These are phyloP conservation scores for Urocyon cinereoargenteus DNA, from an alignment of 2,797 vertebrate species.

Conservation along the genomic window DNA sequence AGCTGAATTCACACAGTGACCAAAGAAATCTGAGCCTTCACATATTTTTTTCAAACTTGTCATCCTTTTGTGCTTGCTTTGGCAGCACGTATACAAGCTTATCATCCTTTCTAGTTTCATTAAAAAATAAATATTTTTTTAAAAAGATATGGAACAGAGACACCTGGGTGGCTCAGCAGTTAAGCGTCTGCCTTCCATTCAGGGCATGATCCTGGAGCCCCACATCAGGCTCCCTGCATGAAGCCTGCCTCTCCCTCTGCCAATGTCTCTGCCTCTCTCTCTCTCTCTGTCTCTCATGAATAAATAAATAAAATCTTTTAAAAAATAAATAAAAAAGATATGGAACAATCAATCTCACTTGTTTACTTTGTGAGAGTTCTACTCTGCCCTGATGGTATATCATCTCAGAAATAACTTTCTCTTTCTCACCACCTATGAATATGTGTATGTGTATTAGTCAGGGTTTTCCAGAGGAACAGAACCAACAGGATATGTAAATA, in stretches of 20 bases:
- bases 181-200: too few species aligned
- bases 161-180: too few species aligned
- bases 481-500: neutral
- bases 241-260: too few species aligned
- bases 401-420: conserved; percentile 1
- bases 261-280: too few species aligned
- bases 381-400: neutral
- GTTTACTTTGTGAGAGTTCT: neutral
- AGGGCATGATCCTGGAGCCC: too few species aligned
- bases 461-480: neutral
- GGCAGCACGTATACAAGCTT: neutral
- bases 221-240: too few species aligned
- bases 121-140: neutral
- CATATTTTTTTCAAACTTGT: conserved; percentile 20
- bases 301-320: too few species aligned
- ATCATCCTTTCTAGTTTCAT: neutral
- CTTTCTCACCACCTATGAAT: conserved; percentile 7
- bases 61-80: neutral
- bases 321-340: neutral
- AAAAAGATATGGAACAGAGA: neutral
- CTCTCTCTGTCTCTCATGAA: too few species aligned
- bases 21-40: conserved; percentile 31
- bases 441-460: neutral
- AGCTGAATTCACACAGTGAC: neutral
- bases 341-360: neutral